Percentiles rank a stretch among this genome's conserved stretches.
Evolutionary conservation across 2,888 invertebrate genomes (phyloP).

Genomic region (Tiliacea citrago): DNA sequence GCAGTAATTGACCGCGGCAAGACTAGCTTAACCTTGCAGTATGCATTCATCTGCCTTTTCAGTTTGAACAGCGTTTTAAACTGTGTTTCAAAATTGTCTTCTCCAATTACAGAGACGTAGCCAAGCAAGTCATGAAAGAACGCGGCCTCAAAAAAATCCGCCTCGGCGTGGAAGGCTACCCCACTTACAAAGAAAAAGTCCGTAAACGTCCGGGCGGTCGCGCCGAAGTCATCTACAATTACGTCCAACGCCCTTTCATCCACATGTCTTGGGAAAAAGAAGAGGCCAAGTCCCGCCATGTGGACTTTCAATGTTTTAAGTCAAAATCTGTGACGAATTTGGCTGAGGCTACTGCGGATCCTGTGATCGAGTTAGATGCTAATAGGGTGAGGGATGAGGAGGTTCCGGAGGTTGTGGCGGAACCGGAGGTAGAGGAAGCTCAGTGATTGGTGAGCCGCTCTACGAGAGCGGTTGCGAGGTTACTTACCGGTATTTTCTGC

Average conservation of each 20-base stretch:
- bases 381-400: constrained; percentile 84
- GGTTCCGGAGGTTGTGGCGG: constrained; percentile 70
- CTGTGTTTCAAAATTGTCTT: neutral
- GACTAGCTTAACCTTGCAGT: no score
- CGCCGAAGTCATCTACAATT: constrained; percentile 99
- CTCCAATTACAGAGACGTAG: constrained; percentile 94
- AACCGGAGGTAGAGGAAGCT: constrained; percentile 67
- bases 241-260: constrained; percentile 99
- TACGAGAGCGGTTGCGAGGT: constrained; percentile 65
- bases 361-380: constrained; percentile 92
- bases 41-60: no score
- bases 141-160: constrained; percentile 99
- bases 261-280: constrained; percentile 99
- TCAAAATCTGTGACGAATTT: constrained; percentile 99
- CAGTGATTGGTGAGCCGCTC: constrained; percentile 69
- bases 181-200: constrained; percentile 99
- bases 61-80: neutral
- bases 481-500: constrained; percentile 72
- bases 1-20: no score
- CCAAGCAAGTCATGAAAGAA: constrained; percentile 99
- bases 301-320: constrained; percentile 99
- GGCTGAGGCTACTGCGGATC: constrained; percentile 98
- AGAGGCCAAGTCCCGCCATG: constrained; percentile 99
- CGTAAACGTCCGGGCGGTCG: constrained; percentile 98
- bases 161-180: constrained; percentile 99